Evolutionary conservation across 2,888 invertebrate genomes (phyloP).

Genomic region (Lamellibrachia columna): DNA sequence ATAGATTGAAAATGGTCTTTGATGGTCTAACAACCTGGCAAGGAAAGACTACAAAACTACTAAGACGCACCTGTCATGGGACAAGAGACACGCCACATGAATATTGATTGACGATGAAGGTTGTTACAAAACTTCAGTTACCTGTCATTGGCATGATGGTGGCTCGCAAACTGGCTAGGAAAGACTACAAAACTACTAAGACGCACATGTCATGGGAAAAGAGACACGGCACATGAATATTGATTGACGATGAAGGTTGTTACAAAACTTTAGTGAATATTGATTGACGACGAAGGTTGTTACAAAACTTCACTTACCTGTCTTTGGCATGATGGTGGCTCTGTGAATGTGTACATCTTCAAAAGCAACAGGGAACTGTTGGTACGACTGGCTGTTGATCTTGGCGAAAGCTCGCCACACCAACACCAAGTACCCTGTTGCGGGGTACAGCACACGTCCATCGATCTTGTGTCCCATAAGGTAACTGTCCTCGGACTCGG

Average conservation of each 20-base stretch:
- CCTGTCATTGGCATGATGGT: slow-evolving; percentile 87
- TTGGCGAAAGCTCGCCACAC: slow-evolving; percentile 69
- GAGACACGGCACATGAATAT: not conserved
- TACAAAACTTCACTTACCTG: slow-evolving; percentile 67
- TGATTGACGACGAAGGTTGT: not conserved
- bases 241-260: not conserved
- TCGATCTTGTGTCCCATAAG: slow-evolving; percentile 80
- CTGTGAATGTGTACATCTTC: slow-evolving; percentile 91
- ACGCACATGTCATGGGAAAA: too few species aligned
- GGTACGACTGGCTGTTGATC: slow-evolving; percentile 64
- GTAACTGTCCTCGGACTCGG: slow-evolving; percentile 69
- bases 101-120: not conserved
- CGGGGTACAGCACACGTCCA: slow-evolving; percentile 88
- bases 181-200: too few species aligned
- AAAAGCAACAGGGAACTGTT: slow-evolving; percentile 84
- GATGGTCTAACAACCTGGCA: too few species aligned
- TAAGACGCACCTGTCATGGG: too few species aligned
- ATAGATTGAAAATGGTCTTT: too few species aligned
- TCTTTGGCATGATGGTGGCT: slow-evolving; percentile 91
- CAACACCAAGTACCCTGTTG: slow-evolving; percentile 76
- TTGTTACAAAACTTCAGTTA: slow-evolving; percentile 37
- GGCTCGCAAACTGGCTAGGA: too few species aligned
- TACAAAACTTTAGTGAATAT: too few species aligned
- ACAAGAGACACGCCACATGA: not conserved
- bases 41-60: too few species aligned